These are phyloP conservation scores for Crocidura indochinensis DNA, from an alignment of 2,797 vertebrate genomes.

Conservation along the genomic window DNA sequence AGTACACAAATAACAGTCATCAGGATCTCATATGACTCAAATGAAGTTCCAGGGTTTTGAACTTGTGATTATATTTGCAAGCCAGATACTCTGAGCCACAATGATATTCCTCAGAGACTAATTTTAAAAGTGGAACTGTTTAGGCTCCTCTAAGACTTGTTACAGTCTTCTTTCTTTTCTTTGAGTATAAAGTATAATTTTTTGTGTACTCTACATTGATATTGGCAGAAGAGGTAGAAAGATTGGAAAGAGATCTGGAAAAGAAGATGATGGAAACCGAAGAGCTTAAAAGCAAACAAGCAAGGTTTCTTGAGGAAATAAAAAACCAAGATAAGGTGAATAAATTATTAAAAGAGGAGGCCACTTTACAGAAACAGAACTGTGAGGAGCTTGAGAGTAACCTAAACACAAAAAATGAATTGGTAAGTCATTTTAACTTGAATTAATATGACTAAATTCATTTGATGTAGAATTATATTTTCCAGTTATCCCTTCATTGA, in stretches of 20 bases:
- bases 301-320: slow-evolving; percentile 89
- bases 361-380: slow-evolving; percentile 88
- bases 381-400: slow-evolving; percentile 90
- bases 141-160: slow-evolving; percentile 35
- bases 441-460: slow-evolving; percentile 27
- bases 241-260: slow-evolving; percentile 92
- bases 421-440: slow-evolving; percentile 89
- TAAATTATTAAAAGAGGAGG: slow-evolving; percentile 89
- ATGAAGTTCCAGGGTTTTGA: too few relatives aligned
- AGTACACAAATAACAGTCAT: too few relatives aligned
- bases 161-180: slow-evolving; percentile 23
- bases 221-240: slow-evolving; percentile 92
- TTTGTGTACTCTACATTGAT: slow-evolving; percentile 30
- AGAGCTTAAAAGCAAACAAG: slow-evolving; percentile 89
- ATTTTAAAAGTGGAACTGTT: slow-evolving; percentile 51
- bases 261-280: slow-evolving; percentile 89
- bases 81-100: too few relatives aligned
- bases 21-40: too few relatives aligned
- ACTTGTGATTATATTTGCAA: too few relatives aligned
- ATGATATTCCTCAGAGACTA: not conserved
- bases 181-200: slow-evolving; percentile 24
- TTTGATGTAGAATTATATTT: slow-evolving; percentile 43
- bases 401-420: slow-evolving; percentile 92
- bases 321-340: slow-evolving; percentile 90
- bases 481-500: too few relatives aligned